Evolutionary conservation across 2,888 invertebrate species (phyloP).

Genomic region (Catonia carolina): DNA sequence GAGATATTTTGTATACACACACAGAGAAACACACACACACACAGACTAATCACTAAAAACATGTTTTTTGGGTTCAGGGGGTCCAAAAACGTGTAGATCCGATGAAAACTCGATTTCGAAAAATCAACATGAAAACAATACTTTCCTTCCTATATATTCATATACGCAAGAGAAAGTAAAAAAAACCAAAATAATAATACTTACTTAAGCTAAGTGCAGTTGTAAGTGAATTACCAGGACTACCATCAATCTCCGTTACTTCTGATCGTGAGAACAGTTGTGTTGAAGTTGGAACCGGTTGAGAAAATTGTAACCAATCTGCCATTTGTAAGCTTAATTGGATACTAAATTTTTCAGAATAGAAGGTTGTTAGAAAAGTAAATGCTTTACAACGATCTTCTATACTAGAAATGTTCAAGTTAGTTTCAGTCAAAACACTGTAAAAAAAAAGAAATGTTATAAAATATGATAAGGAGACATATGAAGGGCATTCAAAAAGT

Average conservation of each 20-base stretch:
- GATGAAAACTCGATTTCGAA: no score
- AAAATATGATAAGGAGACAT: no score
- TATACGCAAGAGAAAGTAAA: no score
- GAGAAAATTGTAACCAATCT: constrained; percentile 14
- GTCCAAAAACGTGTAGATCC: no score
- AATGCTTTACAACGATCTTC: constrained; percentile 20
- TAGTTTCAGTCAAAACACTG: neutral
- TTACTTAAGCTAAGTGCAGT: constrained; percentile 21
- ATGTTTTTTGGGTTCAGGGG: no score
- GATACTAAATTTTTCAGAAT: constrained; percentile 6
- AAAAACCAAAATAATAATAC: no score
- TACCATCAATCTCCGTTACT: constrained; percentile 21
- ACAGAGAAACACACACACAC: no score
- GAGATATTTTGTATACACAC: no score
- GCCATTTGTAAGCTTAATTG: constrained; percentile 15
- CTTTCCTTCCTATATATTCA: no score
- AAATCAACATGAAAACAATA: no score
- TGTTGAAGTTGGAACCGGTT: constrained; percentile 4
- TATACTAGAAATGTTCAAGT: neutral
- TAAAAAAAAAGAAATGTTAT: neutral
- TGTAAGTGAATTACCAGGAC: constrained; percentile 10
- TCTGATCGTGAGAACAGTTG: constrained; percentile 19
- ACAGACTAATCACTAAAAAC: no score
- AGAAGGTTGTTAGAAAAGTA: constrained; percentile 14
- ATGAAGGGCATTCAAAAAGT: no score